Evolutionary conservation across 2,888 invertebrate genomes (phyloP), one percentile per base, ranked within the genome.

Genomic region (Mesochorus sp.): DNA sequence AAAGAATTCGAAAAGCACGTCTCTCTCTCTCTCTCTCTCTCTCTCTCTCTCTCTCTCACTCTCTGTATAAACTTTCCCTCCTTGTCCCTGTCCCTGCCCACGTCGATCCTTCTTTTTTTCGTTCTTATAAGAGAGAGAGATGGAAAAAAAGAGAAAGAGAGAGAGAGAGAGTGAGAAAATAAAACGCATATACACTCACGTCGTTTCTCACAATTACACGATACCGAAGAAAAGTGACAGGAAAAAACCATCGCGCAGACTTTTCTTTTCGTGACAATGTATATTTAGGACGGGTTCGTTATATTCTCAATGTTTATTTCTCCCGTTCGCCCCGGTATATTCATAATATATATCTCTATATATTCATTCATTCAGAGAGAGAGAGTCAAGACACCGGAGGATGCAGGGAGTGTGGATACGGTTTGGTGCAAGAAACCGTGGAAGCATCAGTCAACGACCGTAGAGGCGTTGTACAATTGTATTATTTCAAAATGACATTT

Each of bases 1-100:
- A 66, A 73, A 70, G 77, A 73, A 78, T 73, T 78, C 64, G 68
- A 57, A 57, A 70, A 73, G 34, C 57, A 64, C 62, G 31, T 55
- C 39, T 49, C 31, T 12, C 39, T 42, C 28, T 53, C 10, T n/a
- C 62, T 31, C 21, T 14, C 39, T 39, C 8, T 17, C 44, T 24
- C 21, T 10, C 37, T 12, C 21, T 17, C 28, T 62, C 34, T 21
- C 37, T 37, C 57, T 21, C 21, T 39, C 21, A 3, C 17, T 19
- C 31, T 37, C 44, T 34, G 19, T 12, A n/a, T 28, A 14, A 28
- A 31, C 1, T 10, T 8, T 21, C 26, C 21, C 28, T 68, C 57
- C 3, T 14, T 8, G 1, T 51, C 59, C 49, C 17, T 57, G 59
- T 62, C 53, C 3, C 42, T 6, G 31, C 21, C 37, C 64, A 26